phyloP scores from a whole-genome alignment of 2,888 invertebrate genomes.

The Erynnis tages region DNA sequence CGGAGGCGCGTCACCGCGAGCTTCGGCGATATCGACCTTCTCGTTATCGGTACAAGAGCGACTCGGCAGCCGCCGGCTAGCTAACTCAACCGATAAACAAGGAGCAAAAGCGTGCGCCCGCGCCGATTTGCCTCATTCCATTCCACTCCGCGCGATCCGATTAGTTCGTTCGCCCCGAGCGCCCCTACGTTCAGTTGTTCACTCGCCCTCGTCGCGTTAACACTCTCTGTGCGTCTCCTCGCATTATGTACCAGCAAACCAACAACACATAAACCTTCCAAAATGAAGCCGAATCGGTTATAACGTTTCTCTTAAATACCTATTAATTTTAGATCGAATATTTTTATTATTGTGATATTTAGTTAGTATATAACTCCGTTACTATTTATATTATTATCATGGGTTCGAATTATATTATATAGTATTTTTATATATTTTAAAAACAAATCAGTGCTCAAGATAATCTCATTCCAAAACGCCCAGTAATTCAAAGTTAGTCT shows the following conservation, averaged over 20 bases:
- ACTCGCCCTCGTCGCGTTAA: constrained; percentile 67
- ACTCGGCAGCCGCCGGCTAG: constrained; percentile 44
- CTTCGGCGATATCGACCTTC: constrained; percentile 69
- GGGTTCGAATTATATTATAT: constrained; percentile 71
- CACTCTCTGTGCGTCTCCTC: constrained; percentile 64
- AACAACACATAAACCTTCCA: constrained; percentile 79
- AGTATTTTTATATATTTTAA: constrained; percentile 58
- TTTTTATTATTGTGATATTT: constrained; percentile 79
- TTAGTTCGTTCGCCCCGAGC: constrained; percentile 64
- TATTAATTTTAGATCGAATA: constrained; percentile 77
- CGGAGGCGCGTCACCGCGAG: constrained; percentile 43
- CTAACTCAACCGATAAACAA: constrained; percentile 66
- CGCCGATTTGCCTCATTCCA: constrained; percentile 74
- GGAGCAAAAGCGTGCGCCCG: constrained; percentile 78
- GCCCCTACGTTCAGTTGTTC: constrained; percentile 67
- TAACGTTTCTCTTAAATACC: constrained; percentile 73
- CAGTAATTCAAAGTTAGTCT: constrained; percentile 56
- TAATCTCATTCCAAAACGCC: constrained; percentile 79
- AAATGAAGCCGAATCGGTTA: constrained; percentile 80
- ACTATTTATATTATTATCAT: constrained; percentile 71
- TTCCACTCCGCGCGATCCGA: constrained; percentile 57
- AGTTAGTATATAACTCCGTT: constrained; percentile 71
- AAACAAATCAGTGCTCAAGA: constrained; percentile 76
- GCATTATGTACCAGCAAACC: constrained; percentile 75
- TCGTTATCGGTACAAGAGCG: constrained; percentile 71